Conservation (phyloP, 2,113 vertebrate species). For the Glaucidium brasilianum region DNA sequence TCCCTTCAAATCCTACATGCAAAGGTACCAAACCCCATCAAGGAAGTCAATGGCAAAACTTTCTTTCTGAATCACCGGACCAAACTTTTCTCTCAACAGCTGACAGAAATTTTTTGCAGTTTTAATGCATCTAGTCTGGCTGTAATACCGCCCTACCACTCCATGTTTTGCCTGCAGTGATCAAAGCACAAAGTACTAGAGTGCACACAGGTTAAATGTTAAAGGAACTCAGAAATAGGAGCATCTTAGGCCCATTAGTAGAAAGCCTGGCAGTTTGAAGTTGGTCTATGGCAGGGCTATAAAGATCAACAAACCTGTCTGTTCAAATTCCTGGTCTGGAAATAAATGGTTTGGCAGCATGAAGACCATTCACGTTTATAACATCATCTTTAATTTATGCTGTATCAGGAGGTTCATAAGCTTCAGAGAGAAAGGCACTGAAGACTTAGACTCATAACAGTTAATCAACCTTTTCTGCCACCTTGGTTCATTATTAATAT, state of each 20-base stretch:
- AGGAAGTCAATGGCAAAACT: neutral
- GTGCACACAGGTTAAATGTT: neutral
- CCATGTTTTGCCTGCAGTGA: neutral
- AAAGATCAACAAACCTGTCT: neutral
- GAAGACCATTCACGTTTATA: neutral
- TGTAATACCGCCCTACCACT: neutral
- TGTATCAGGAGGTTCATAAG: neutral
- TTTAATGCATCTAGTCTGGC: neutral
- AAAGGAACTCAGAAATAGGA: neutral
- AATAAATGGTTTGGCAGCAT: neutral
- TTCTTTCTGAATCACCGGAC: neutral
- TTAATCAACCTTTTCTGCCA: neutral
- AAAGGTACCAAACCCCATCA: neutral
- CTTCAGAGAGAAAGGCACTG: neutral
- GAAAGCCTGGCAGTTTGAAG: neutral
- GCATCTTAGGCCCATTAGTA: neutral
- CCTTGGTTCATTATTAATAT: neutral
- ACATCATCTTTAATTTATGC: neutral
- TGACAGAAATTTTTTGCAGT: neutral
- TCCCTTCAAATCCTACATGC: neutral
- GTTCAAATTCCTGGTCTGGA: neutral
- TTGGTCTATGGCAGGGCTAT: neutral
- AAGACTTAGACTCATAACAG: neutral
- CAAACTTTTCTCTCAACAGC: neutral
- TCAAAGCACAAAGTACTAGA: neutral